Evolutionary conservation across 2,888 invertebrate genomes (phyloP).

Genomic region (Acrocera orbiculus): DNA sequence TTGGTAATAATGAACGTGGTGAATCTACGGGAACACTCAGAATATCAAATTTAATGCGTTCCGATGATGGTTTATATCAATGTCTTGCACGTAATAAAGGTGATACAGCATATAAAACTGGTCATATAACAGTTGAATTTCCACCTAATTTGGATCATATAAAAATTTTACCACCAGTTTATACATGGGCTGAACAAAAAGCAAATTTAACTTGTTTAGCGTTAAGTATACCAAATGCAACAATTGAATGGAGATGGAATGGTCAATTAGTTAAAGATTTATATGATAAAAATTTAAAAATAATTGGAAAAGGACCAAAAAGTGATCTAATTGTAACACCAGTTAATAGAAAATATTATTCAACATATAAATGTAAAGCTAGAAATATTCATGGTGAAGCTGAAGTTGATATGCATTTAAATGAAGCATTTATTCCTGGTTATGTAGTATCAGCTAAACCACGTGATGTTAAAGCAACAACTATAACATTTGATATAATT

Average conservation of each 20-base stretch:
- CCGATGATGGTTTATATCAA: conserved; percentile 76
- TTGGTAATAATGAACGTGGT: conserved; percentile 35
- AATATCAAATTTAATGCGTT: conserved; percentile 44
- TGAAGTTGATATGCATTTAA: conserved; percentile 48
- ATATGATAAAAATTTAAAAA: conserved; percentile 37
- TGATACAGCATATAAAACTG: conserved; percentile 55
- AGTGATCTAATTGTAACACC: conserved; percentile 57
- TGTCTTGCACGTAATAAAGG: conserved; percentile 70
- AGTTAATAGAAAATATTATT: conserved; percentile 45
- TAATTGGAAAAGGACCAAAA: conserved; percentile 48
- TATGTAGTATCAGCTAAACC: conserved; percentile 46
- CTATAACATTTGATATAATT: conserved; percentile 59
- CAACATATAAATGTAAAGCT: conserved; percentile 65
- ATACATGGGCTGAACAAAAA: conserved; percentile 65
- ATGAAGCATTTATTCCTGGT: conserved; percentile 55
- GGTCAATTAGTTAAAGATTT: conserved; percentile 36
- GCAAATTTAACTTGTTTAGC: conserved; percentile 77
- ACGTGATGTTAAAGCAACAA: conserved; percentile 61
- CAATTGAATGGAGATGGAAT: conserved; percentile 65
- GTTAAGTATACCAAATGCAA: conserved; percentile 80
- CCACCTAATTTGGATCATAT: conserved; percentile 60
- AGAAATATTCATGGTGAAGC: conserved; percentile 55
- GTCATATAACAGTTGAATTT: conserved; percentile 69
- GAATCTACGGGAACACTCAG: conserved; percentile 48
- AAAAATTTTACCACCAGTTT: conserved; percentile 51